Evolutionary conservation across 1,140 invertebrate genomes (phyloP), one percentile per base, ranked within the genome.

Genomic region (Pseudoatta argentina): DNA sequence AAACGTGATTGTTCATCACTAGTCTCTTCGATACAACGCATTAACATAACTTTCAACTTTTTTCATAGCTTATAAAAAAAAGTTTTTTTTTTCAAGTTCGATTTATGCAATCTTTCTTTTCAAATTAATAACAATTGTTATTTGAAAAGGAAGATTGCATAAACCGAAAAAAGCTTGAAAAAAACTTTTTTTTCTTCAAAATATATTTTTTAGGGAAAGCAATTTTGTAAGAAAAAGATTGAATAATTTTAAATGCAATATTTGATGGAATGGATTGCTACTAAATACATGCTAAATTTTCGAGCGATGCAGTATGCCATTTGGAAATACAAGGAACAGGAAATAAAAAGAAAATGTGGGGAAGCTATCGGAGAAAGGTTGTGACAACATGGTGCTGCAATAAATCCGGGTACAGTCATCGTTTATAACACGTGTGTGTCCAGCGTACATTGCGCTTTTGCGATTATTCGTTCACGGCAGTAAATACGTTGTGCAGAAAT

Each of bases 401-500:
- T 83, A 83, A 83, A 83, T 83, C 39, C 39, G 39, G 12, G 18
- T 18, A 75, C 55, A 57, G 53, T 73, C 79, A 30, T 73, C 79
- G 39, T 83, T 83, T 83, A 61, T 83, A 83, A 83, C 79, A 39
- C 24, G 18, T 72, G 18, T 79, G n/a, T 72, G 78, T 75, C 39
- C 39, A 53, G 18, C n/a, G 67, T 73, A 59, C 53, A 44, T 82
- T 73, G 55, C 67, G 55, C 79, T 73, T 82, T 82, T 73, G 79
- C 55, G 76, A 69, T 89, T 86, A 73, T 55, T 63, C 55, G 77
- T 85, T 61, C 81, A 10, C 57, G 57, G 83, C 53, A 88, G 83
- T 89, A 89, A 89, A 89, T 67, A 59, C 61, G 44, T 30, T 71
- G 44, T 3, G 55, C 27, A 69, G n/a, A 69, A 89, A 89, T 89